Conservation (phyloP, 2,797 vertebrate species). For the Jordanella pulchra region DNA sequence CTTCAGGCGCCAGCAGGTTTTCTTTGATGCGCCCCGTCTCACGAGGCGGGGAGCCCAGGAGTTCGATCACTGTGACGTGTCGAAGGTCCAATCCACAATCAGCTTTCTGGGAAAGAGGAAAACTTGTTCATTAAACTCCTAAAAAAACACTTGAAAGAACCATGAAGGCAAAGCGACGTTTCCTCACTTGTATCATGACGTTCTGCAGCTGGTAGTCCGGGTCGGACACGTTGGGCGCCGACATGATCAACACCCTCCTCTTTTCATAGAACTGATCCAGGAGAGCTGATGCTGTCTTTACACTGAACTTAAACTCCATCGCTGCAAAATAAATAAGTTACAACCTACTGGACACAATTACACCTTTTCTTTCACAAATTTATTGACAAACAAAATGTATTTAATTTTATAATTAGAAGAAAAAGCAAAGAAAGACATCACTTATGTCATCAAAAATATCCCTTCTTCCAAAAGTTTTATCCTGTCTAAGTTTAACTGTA, state of each 20-base stretch:
- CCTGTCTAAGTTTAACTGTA: not conserved
- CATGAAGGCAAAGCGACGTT: not conserved
- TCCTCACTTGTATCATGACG: constrained; percentile 89
- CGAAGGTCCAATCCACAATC: constrained; percentile 90
- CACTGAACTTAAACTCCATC: constrained; percentile 87
- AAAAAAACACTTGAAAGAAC: not conserved
- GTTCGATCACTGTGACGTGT: constrained; percentile 87
- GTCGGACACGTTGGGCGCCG: constrained; percentile 85
- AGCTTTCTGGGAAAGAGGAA: constrained; percentile 77
- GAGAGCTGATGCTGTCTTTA: constrained; percentile 84
- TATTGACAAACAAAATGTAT: too few species aligned
- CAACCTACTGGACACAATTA: not conserved
- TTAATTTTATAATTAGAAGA: too few species aligned
- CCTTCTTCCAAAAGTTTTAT: too few species aligned
- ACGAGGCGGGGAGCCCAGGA: constrained; percentile 86
- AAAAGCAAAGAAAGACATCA: too few species aligned
- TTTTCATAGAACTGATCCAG: constrained; percentile 95
- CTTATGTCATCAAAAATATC: too few species aligned
- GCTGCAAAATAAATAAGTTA: constrained; percentile 70
- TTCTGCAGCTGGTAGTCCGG: constrained; percentile 91
- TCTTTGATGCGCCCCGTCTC: constrained; percentile 90
- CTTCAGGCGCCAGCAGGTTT: constrained; percentile 78
- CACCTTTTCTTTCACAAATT: not conserved
- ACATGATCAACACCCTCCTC: constrained; percentile 88
- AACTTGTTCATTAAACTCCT: not conserved